phyloP scores from a whole-genome alignment of 1,140 invertebrate genomes.

The Neoseiulus cucumeris region DNA sequence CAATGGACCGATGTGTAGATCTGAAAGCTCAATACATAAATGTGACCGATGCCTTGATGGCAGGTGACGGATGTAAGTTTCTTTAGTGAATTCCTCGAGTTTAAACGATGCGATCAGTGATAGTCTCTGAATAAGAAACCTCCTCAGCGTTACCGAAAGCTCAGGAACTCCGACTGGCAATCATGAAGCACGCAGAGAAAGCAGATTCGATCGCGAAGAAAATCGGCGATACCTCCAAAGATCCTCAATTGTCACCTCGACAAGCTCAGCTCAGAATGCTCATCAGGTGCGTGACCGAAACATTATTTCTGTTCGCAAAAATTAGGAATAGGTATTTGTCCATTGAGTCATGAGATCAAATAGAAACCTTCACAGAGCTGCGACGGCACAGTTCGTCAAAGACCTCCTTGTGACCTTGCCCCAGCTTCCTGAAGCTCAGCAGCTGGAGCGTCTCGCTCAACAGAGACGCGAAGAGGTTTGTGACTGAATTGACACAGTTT shows the following conservation, averaged over 20 bases:
- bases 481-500: neutral
- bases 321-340: too few relatives aligned
- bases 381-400: neutral
- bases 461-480: neutral
- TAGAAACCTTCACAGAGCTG: neutral
- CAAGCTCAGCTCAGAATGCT: conserved; percentile 5
- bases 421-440: neutral
- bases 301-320: too few relatives aligned
- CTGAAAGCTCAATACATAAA: neutral
- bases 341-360: too few relatives aligned
- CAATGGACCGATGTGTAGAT: neutral
- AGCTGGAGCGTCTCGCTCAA: neutral
- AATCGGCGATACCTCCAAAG: neutral
- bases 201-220: neutral
- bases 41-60: neutral
- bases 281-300: neutral
- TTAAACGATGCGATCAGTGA: too few relatives aligned
- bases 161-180: neutral
- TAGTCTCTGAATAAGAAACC: too few relatives aligned
- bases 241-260: neutral
- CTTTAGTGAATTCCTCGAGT: too few relatives aligned
- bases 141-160: neutral
- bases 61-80: neutral
- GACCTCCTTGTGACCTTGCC: neutral
- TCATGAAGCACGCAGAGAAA: neutral